Evolutionary conservation across 2,888 invertebrate genomes (phyloP), one percentile per base, ranked within the genome.

Genomic region (Apotomis capreana): DNA sequence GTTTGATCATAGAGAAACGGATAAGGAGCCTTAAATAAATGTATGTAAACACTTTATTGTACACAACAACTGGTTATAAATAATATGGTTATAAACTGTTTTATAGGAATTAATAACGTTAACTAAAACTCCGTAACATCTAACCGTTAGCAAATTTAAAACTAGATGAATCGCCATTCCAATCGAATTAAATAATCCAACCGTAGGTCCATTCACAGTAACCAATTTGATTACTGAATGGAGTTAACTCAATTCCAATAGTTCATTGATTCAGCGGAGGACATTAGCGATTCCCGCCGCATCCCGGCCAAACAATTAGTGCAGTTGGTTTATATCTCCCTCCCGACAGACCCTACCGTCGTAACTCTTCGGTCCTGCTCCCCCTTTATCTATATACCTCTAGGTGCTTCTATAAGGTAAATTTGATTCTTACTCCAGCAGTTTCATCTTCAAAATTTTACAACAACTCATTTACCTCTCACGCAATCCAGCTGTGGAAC

Each of bases 271-370:
- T 65, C 46, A 65, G n/a, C 15, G 26, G 55, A 52, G 63, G 46
- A 49, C 49, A 36, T 65, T 65, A 57, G 65, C n/a, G 9, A 65
- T 55, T 65, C 65, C 9, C n/a, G 55, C 44, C 65, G 65, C 55
- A 55, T 65, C 40, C 26, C 65, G 65, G 15, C 26, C 55, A 65
- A 65, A 65, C 65, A 65, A 65, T 65, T 65, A 57, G 26, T 65
- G 55, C 36, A 15, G 36, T 36, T 8, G 9, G 12, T 44, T 44
- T 44, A 44, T 44, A 12, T 8, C 54, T 12, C 54, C 54, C 55
- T 44, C 15, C 15, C 37, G 26, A 26, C 26, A 26, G 26, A 26
- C 26, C 26, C 26, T 26, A 26, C 26, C 9, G 8, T 26, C 9
- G n/a, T 13, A 5, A 9, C 13, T 37, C 5, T 37, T 51, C 63